Base-by-base conservation (phyloP, 2,113 vertebrate species). In the Ploceus nigricollis region DNA sequence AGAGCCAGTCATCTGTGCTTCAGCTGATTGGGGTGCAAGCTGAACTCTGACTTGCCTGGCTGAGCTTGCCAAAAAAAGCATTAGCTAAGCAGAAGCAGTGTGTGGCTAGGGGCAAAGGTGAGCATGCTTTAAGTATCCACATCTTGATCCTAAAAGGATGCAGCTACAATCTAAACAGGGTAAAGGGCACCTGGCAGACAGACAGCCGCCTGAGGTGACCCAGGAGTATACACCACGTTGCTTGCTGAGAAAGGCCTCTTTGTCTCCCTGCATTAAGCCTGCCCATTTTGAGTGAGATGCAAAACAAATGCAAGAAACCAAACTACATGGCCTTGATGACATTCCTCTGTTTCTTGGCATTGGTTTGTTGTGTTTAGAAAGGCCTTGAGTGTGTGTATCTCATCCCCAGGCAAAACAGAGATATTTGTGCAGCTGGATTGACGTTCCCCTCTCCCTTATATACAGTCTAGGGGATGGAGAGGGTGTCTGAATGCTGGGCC, bases 11-110 rank as follows among this genome's bases (percentile, higher is more conserved):
- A 82, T 93, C 77, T 86, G 75, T 75, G 75, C 72, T 73, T 94
- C 94, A 90, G 78, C 93, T 90, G 90, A 81, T 45, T 1, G 0
- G 68, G 47, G 64, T 83, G 88, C 90, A 88, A 92, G 63, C 56
- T 94, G 96, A 94, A 95, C 96, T 94, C 94, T 87, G 90, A 27
- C 92, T 94, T 83, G 79, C 69, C 69, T 65, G 78, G 72, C 73
- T 76, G 56, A 90, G 82, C 76, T 53, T 93, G 90, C 94, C 92
- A 94, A 95, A 77, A 95, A 94, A 95, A 94, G 88, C 92, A 95
- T 95, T 93, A 94, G 92, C 86, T 92, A 90, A 94, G 90, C 88
- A 92, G 86, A 94, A 96, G 71, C 63, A 92, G 80, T 82, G 89
- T 91, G 85, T 61, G 76, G 83, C 77, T 51, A n/a, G 65, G 94